Base-by-base conservation (phyloP, 2,797 vertebrate genomes). In the Tenualosa thibaudeaui region DNA sequence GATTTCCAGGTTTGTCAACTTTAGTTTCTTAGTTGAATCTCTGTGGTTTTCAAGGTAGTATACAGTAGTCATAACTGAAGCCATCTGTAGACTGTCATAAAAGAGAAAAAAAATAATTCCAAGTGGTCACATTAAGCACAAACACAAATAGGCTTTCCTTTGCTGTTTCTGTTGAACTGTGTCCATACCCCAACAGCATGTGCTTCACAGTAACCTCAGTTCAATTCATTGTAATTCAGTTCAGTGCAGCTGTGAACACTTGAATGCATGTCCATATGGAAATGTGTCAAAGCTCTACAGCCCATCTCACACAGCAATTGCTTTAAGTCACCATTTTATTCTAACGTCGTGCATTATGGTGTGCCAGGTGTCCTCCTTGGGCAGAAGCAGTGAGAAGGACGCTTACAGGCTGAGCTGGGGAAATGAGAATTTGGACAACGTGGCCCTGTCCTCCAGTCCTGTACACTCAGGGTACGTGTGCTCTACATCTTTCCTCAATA, bases 381-480 rank as follows among this genome's bases (percentile, higher is more conserved):
- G 95, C 89, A 95, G 97, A 89, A 96, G 97, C 86, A 95, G 94
- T 60, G 98, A 99, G 89, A 97, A 92, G 90, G 97, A 97, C 88
- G 96, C 96, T 0, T 97, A 96, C 92, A 95, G 96, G 86, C 93
- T 99, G 86, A 98, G 96, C 91, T 98, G 98, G 98, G 97, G 97
- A 85, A 95, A 96, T 49, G 98, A 99, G 87, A 96, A 98, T 90
- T 92, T 99, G 94, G 98, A 99, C 94, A 99, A 99, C 2, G 95
- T 99, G 89, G 97, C 97, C 81, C 94, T 99, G 90, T 98, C 98
- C 87, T 97, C 97, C 88, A 99, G 97, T 87, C 97, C 98, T 83
- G 94, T 98, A 89, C 98, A 99, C 92, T 99, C 98, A 81, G 98
- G 98, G 98, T 99, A 92, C 91, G 97, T 96, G 84, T 84, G 50